Conservation (phyloP, 2,797 vertebrate genomes). For the Poeciliopsis presidionis region DNA sequence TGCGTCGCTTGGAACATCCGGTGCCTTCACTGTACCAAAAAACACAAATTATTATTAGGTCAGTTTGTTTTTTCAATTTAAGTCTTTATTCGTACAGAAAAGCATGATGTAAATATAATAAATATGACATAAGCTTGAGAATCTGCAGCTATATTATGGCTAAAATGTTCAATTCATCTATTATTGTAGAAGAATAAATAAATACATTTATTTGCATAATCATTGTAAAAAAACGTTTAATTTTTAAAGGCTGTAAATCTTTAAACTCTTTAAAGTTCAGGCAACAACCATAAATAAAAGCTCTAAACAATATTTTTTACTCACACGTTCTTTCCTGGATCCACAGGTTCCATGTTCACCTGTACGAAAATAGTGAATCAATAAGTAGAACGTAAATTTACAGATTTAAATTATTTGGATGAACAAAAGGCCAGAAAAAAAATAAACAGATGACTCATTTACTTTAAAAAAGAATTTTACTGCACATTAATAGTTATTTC, state of each 20-base stretch:
- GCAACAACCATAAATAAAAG: neutral
- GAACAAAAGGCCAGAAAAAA: neutral
- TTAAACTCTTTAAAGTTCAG: neutral
- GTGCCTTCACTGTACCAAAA: conserved; percentile 54
- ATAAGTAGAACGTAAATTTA: neutral
- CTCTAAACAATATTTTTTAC: conserved; percentile 26
- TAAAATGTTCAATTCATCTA: neutral
- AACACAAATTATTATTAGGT: conserved; percentile 7
- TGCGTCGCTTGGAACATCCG: conserved; percentile 60
- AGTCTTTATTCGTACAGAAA: neutral
- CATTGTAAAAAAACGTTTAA: neutral
- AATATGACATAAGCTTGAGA: neutral
- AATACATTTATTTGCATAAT: neutral
- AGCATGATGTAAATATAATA: neutral
- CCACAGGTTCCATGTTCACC: conserved; percentile 72
- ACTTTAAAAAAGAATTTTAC: neutral
- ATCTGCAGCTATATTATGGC: neutral
- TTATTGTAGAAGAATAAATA: neutral
- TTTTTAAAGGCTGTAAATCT: neutral
- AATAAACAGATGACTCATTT: neutral
- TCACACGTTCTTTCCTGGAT: conserved; percentile 63
- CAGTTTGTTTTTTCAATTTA: neutral
- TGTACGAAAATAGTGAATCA: conserved; percentile 17
- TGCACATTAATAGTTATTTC: neutral
- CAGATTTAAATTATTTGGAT: neutral